phyloP scores from a whole-genome alignment of 1,140 invertebrate species.

The Pristionchus pacificus region DNA sequence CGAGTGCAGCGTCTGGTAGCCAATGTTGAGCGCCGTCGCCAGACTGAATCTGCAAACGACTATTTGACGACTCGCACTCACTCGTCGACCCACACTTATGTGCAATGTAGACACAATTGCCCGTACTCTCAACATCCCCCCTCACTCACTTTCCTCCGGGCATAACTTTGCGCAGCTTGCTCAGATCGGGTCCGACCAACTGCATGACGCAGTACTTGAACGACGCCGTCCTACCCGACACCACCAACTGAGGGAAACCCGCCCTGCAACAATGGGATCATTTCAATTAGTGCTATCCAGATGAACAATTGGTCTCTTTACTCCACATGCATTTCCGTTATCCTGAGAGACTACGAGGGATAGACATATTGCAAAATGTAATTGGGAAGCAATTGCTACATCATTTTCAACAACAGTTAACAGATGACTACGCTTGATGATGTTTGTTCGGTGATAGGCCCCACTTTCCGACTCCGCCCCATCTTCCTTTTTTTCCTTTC shows the following conservation, averaged over 20 bases:
- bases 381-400: too few relatives aligned
- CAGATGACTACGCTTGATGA: too few relatives aligned
- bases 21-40: slow-evolving; percentile 36
- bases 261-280: too few relatives aligned
- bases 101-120: background rate
- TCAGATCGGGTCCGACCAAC: slow-evolving; percentile 31
- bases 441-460: too few relatives aligned
- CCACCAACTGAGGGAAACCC: slow-evolving; percentile 29
- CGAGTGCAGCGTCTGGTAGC: slow-evolving; percentile 31
- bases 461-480: too few relatives aligned
- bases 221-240: slow-evolving; percentile 27
- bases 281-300: too few relatives aligned
- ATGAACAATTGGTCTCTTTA: too few relatives aligned
- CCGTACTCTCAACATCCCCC: background rate
- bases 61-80: background rate
- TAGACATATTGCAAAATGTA: too few relatives aligned
- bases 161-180: slow-evolving; percentile 24
- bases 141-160: slow-evolving; percentile 2
- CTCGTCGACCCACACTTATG: background rate
- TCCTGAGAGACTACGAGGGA: too few relatives aligned
- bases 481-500: too few relatives aligned
- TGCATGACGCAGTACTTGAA: slow-evolving; percentile 36
- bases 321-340: too few relatives aligned
- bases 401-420: too few relatives aligned
- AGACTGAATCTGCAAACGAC: slow-evolving; percentile 29